Conservation (phyloP, 2,797 vertebrate species). For the Sebastes flavidus region DNA sequence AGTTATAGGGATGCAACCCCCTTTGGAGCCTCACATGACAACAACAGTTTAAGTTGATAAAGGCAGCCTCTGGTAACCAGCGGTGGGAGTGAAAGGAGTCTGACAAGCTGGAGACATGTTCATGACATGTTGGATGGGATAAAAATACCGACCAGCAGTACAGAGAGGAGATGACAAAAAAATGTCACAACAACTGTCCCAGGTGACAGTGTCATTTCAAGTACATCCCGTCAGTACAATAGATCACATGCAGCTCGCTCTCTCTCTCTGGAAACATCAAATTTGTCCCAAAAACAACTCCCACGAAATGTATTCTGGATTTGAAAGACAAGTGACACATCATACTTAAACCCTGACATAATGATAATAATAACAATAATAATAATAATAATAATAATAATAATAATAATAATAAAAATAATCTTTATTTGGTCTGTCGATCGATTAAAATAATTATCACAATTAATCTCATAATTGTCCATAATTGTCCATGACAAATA, state of each 20-base stretch:
- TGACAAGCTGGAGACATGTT: neutral
- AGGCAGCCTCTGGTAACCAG: neutral
- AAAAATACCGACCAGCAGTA: neutral
- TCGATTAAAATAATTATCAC: too few relatives aligned
- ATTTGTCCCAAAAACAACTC: neutral
- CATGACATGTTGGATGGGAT: neutral
- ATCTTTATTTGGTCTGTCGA: too few relatives aligned
- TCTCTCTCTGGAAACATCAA: neutral
- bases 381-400: too few relatives aligned
- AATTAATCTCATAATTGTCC: too few relatives aligned
- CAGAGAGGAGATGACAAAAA: constrained; percentile 10
- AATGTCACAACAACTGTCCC: constrained; percentile 6
- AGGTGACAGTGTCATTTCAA: constrained; percentile 7
- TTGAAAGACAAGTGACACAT: neutral
- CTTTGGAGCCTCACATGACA: neutral
- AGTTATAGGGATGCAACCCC: constrained; percentile 1
- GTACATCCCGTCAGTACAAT: neutral
- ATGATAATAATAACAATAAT: too few relatives aligned
- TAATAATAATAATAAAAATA: too few relatives aligned
- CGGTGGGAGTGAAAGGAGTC: neutral
- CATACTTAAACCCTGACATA: too few relatives aligned
- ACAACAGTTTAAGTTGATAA: constrained; percentile 4
- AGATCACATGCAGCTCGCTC: neutral
- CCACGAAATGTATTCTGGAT: neutral
- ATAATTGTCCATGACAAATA: too few relatives aligned